Base-by-base conservation (phyloP, 2,888 invertebrate species). In the Notodonta dromedarius region DNA sequence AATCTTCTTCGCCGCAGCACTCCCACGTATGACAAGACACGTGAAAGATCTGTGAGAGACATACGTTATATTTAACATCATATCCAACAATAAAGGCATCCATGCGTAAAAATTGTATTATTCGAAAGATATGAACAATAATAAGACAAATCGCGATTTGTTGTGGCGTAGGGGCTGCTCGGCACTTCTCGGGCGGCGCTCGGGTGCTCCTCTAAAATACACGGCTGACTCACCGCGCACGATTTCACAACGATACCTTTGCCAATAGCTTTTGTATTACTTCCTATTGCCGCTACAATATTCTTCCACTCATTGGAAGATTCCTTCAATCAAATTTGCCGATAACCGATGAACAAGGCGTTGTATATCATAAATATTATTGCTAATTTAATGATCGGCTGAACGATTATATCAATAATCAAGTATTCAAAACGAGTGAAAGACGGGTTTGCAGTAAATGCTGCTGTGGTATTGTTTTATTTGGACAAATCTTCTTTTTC, bases 231-330 rank as follows among this genome's bases (percentile, higher is more conserved):
- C 93, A 93, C 71, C 74, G 77, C 72, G 72, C 65, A 78, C 84
- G 84, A 85, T 91, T 91, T 91, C 89, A 89, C 90, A 88, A 87
- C 88, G 83, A 83, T 85, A 86, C 88, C 89, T 89, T 86, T 90
- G 91, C 92, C 92, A 92, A 92, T 91, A 86, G 86, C 87, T 89
- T 87, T 86, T 87, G 85, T 89, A 89, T 87, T 88, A 86, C 90
- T 92, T 93, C 93, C 91, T 92, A 90, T 85, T 88, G 84, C 83
- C 78, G 78, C 76, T 78, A 76, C 65, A 61, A 63, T 79, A 70
- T 72, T 76, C 62, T 68, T 67, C 66, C 56, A 69, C 66, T 68
- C 58, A 60, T 77, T 71, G 69, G 70, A 71, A 72, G 68, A 74
- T 74, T 76, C 67, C 70, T 71, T 61, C 55, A 59, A 48, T 57